phyloP scores from a whole-genome alignment of 2,113 vertebrate genomes.

The Platysternon megacephalum region DNA sequence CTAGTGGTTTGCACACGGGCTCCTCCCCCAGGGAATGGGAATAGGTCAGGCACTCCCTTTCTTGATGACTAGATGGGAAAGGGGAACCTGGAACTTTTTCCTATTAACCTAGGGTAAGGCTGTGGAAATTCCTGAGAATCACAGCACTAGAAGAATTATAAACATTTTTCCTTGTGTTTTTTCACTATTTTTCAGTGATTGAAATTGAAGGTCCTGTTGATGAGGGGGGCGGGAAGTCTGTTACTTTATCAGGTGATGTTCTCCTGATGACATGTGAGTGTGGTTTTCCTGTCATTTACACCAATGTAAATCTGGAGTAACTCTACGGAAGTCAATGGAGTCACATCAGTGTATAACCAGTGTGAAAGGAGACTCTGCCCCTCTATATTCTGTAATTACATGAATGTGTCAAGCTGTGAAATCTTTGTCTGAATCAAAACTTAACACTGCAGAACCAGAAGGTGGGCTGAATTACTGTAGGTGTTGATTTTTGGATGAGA shows the following conservation, averaged over 20 bases:
- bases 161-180: slow-evolving; percentile 11
- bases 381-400: not conserved
- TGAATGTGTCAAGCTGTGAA: fast-evolving
- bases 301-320: not conserved
- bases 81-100: not conserved
- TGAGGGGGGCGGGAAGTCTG: not conserved
- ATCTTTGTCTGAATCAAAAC: not conserved
- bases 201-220: not conserved
- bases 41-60: not conserved
- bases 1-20: not conserved
- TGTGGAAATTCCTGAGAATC: not conserved
- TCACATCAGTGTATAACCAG: not conserved
- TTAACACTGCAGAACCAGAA: not conserved
- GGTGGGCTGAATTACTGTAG: not conserved
- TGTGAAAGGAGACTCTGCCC: not conserved
- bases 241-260: not conserved
- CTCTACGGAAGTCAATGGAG: not conserved
- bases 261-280: not conserved
- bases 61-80: fast-evolving
- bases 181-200: not conserved
- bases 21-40: not conserved
- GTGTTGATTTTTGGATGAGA: not conserved
- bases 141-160: not conserved
- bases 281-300: not conserved
- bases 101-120: not conserved